Evolutionary conservation across 2,113 vertebrate species (phyloP).

Genomic region (Dasyurus viverrinus): DNA sequence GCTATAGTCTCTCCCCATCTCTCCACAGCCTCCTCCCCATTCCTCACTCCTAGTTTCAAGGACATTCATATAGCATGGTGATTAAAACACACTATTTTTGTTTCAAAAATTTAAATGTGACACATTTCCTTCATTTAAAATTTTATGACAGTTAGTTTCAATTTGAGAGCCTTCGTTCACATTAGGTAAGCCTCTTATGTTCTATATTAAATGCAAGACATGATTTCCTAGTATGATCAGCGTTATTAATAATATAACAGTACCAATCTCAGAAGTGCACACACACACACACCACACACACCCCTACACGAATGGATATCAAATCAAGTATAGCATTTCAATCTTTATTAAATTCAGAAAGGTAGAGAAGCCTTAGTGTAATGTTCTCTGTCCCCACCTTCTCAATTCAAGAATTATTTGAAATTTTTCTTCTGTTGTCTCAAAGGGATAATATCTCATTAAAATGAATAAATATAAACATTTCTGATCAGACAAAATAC

Average conservation of each 20-base stretch:
- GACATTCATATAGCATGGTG: conserved; percentile 41
- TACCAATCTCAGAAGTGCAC: conserved; percentile 79
- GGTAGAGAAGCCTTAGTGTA: background rate
- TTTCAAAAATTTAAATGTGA: conserved; percentile 60
- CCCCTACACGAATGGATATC: conserved; percentile 55
- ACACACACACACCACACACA: conserved; percentile 34
- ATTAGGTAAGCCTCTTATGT: conserved; percentile 81
- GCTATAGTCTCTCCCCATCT: background rate
- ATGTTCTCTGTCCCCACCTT: conserved; percentile 10
- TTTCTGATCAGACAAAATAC: conserved; percentile 71
- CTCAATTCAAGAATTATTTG: conserved; percentile 52
- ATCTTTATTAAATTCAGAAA: conserved; percentile 39
- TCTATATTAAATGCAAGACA: conserved; percentile 82
- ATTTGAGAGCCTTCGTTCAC: conserved; percentile 81
- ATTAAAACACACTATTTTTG: conserved; percentile 68
- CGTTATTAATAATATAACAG: conserved; percentile 86
- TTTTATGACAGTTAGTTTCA: conserved; percentile 83
- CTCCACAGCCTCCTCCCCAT: background rate
- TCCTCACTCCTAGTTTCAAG: conserved; percentile 48
- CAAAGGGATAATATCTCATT: conserved; percentile 68
- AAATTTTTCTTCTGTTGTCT: conserved; percentile 58
- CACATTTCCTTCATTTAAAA: conserved; percentile 80
- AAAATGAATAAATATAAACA: conserved; percentile 66
- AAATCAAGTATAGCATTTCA: conserved; percentile 28
- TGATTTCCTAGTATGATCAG: conserved; percentile 74